Base-by-base conservation (phyloP, 2,797 vertebrate genomes). In the Urosaurus nigricauda region DNA sequence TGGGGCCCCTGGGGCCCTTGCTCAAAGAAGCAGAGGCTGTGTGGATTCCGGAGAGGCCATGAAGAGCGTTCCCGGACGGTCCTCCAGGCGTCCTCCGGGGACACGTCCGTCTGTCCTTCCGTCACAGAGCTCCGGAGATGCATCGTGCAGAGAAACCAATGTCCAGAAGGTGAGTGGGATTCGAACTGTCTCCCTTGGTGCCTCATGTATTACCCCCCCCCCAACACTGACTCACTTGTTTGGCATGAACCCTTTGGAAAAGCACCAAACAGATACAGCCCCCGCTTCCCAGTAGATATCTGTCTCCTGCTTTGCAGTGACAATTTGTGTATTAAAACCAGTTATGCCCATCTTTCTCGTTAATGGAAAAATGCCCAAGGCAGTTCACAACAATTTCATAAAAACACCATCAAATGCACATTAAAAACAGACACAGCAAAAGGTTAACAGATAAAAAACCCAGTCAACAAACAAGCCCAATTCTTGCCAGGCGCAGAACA, bases 1-100 rank as follows among this genome's bases (percentile, higher is more conserved):
- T 99, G 99, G 99, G 98, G 98, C 83, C 96, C 96, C 0, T 99
- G 99, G 98, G 97, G 98, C 14, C 96, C 98, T 17, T 99, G 99
- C 94, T 97, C 97, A 96, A 99, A 99, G 97, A 98, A 98, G 94
- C 98, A 98, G 96, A 98, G 98, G 97, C 97, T 97, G 77, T 99
- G 99, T 91, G 99, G 99, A 93, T 99, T 99, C 96, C 98, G 98
- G 97, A 98, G 98, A 95, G 99, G 98, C 90, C 97, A 96, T 0
- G 98, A 99, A 96, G 97, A 97, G 24, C 96, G 99, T 74, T 96
- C 96, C 0, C 97, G 98, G 47, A 94, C 95, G 88, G 97, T 98
- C 2, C 94, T 98, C 51, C 96, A 97, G 75, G 95, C 96, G 75
- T 96, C 97, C 32, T 95, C 96, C 0, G 96, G 96, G 1, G 98